Conservation (phyloP, 1,140 invertebrate species). For the Macrotrachela quadricornifera region DNA sequence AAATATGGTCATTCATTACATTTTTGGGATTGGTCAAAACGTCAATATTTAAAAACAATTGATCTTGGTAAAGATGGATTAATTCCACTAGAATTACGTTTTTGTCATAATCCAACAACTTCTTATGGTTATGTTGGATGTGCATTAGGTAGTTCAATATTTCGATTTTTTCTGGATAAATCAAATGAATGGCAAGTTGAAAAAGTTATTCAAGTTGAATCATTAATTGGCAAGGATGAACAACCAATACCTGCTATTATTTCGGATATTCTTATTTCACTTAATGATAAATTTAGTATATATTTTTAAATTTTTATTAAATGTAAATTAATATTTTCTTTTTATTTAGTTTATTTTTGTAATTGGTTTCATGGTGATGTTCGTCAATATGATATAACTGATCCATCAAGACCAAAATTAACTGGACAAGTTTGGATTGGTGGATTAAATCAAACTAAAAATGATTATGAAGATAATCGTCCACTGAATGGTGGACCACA, state of each 20-base stretch:
- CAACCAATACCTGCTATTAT: conserved; percentile 50
- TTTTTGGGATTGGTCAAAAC: conserved; percentile 67
- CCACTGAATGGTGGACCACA: conserved; percentile 59
- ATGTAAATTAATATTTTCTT: too few species aligned
- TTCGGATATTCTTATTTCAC: conserved; percentile 72
- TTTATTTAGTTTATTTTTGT: conserved; percentile 47
- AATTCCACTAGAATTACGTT: conserved; percentile 73
- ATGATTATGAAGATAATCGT: conserved; percentile 42
- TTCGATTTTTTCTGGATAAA: not conserved
- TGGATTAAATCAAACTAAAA: not conserved
- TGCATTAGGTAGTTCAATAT: conserved; percentile 50
- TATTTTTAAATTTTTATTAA: too few species aligned
- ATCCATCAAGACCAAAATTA: conserved; percentile 54
- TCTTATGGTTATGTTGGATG: conserved; percentile 61
- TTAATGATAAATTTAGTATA: conserved; percentile 59
- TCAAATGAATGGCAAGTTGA: conserved; percentile 46
- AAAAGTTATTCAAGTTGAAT: conserved; percentile 52
- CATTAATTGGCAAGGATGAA: conserved; percentile 50
- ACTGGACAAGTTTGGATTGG: conserved; percentile 42
- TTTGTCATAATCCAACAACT: conserved; percentile 67
- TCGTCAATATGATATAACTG: conserved; percentile 73
- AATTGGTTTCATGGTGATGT: conserved; percentile 83
- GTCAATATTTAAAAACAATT: conserved; percentile 53
- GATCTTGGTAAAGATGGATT: conserved; percentile 59
- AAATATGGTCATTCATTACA: conserved; percentile 61